Evolutionary conservation across 2,888 invertebrate species (phyloP).

Genomic region (Platycheirus albimanus): DNA sequence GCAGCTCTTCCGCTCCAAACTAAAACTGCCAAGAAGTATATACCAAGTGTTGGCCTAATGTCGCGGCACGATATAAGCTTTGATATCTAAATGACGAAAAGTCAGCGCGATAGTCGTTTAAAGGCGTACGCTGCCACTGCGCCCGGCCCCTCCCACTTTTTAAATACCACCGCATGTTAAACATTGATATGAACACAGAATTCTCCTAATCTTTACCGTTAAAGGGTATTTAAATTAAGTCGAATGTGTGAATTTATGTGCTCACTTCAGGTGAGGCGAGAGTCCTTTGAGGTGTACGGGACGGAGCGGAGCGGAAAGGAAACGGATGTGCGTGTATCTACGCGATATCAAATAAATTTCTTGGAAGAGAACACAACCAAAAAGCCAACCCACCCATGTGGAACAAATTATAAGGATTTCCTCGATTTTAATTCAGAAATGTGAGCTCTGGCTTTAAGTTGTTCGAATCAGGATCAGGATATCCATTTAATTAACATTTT

Average conservation of each 20-base stretch:
- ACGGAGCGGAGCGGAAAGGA: too few relatives aligned
- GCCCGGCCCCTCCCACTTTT: slow-evolving; percentile 7
- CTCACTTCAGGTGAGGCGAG: slow-evolving; percentile 47
- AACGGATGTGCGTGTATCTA: slow-evolving; percentile 50
- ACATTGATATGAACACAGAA: slow-evolving; percentile 31
- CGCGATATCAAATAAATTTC: slow-evolving; percentile 21
- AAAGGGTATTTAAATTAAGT: slow-evolving; percentile 47
- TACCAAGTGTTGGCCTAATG: slow-evolving; percentile 49
- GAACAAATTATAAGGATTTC: slow-evolving; percentile 25
- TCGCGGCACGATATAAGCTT: slow-evolving; percentile 40
- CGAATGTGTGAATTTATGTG: slow-evolving; percentile 62
- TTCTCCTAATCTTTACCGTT: slow-evolving; percentile 3
- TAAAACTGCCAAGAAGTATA: slow-evolving; percentile 27
- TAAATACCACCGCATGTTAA: slow-evolving; percentile 30
- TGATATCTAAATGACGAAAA: slow-evolving; percentile 44
- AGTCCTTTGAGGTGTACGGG: not conserved
- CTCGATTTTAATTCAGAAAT: slow-evolving; percentile 7
- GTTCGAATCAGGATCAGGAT: slow-evolving; percentile 46
- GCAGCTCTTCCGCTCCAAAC: too few relatives aligned
- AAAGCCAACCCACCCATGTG: not conserved
- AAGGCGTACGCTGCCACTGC: too few relatives aligned
- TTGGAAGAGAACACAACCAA: not conserved
- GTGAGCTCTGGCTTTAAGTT: slow-evolving; percentile 8
- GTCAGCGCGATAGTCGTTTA: slow-evolving; percentile 19
- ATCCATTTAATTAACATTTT: slow-evolving; percentile 56